These are phyloP conservation scores for Abrostola tripartita DNA, from an alignment of 2,888 invertebrate genomes.

Conservation along the genomic window DNA sequence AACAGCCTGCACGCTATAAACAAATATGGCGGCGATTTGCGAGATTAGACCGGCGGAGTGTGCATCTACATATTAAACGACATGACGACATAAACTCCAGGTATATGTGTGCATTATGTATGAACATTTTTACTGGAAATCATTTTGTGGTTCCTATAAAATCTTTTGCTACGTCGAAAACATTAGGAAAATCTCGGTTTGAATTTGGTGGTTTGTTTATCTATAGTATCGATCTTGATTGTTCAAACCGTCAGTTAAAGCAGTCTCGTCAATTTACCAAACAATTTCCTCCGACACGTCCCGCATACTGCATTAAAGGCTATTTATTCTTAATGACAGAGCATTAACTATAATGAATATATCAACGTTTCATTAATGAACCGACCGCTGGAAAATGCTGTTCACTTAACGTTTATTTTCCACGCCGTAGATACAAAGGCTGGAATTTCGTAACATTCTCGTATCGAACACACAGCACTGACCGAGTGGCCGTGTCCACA, in stretches of 20 bases:
- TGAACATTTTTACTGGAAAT: slow-evolving; percentile 21
- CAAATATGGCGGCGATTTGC: slow-evolving; percentile 43
- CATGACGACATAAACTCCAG: slow-evolving; percentile 26
- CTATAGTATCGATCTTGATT: not conserved
- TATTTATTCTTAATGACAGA: slow-evolving; percentile 37
- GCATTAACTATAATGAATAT: slow-evolving; percentile 11
- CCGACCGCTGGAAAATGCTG: slow-evolving; percentile 24
- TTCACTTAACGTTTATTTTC: slow-evolving; percentile 49
- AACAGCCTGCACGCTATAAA: slow-evolving; percentile 39
- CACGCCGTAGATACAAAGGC: slow-evolving; percentile 49
- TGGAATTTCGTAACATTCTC: slow-evolving; percentile 41
- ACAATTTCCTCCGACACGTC: slow-evolving; percentile 31
- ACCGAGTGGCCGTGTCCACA: slow-evolving; percentile 31
- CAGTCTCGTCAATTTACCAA: slow-evolving; percentile 5
- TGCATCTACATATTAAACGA: slow-evolving; percentile 44
- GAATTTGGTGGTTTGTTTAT: no score
- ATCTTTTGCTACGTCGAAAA: not conserved
- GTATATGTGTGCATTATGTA: slow-evolving; percentile 18
- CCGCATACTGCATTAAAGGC: slow-evolving; percentile 32
- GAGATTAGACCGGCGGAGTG: slow-evolving; percentile 35
- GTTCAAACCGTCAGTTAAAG: not conserved
- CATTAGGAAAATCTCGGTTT: no score
- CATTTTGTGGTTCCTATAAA: slow-evolving; percentile 22
- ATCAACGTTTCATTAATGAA: slow-evolving; percentile 47
- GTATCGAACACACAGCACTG: slow-evolving; percentile 30